Evolutionary conservation across 2,888 invertebrate species (phyloP).

Genomic region (Napeogenes inachia): DNA sequence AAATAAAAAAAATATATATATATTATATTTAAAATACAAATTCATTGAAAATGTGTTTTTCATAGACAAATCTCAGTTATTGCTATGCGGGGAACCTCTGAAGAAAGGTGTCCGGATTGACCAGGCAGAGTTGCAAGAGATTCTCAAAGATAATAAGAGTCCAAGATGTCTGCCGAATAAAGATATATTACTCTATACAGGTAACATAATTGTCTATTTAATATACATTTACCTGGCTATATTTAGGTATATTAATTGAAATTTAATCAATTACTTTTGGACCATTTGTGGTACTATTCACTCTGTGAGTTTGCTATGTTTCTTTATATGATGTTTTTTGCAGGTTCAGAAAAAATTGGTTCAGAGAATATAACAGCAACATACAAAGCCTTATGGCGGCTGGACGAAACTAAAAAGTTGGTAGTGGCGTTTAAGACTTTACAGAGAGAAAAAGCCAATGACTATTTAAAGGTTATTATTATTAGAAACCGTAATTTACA

Average conservation of each 20-base stretch:
- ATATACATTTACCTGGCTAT: background rate
- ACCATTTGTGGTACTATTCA: no score
- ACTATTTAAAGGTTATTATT: slow-evolving; percentile 76
- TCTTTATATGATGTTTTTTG: slow-evolving; percentile 25
- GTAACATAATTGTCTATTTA: slow-evolving; percentile 41
- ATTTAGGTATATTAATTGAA: no score
- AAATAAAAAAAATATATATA: background rate
- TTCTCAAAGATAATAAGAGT: slow-evolving; percentile 74
- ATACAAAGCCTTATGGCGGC: slow-evolving; percentile 86
- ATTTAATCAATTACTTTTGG: no score
- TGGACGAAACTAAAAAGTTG: slow-evolving; percentile 84
- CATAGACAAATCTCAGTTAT: slow-evolving; percentile 82
- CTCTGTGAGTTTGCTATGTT: no score
- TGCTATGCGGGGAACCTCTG: slow-evolving; percentile 81
- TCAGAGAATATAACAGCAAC: slow-evolving; percentile 81
- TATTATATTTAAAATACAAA: no score
- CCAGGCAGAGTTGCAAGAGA: slow-evolving; percentile 66
- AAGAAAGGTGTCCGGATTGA: slow-evolving; percentile 77
- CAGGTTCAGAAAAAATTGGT: slow-evolving; percentile 79
- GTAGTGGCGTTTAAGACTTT: slow-evolving; percentile 89
- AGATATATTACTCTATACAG: slow-evolving; percentile 83
- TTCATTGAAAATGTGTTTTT: slow-evolving; percentile 2
- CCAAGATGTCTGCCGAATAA: slow-evolving; percentile 83
- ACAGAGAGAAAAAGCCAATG: slow-evolving; percentile 80
- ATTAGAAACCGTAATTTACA: background rate